phyloP scores from a whole-genome alignment of 2,888 invertebrate genomes.

The Belgica antarctica region DNA sequence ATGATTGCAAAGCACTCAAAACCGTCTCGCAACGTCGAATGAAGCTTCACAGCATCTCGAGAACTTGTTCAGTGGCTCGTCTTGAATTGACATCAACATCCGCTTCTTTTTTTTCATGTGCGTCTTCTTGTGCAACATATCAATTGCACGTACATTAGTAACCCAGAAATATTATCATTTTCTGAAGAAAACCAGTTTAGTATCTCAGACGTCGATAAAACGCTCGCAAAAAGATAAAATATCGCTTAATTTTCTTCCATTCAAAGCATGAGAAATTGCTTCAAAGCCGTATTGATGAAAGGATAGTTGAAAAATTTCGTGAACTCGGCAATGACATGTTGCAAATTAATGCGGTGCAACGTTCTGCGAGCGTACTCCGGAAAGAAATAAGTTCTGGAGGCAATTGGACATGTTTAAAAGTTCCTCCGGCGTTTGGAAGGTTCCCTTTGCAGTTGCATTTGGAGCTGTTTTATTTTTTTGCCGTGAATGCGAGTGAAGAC shows the following conservation, averaged over 20 bases:
- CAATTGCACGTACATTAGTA: background rate
- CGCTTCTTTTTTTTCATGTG: background rate
- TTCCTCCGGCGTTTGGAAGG: no score
- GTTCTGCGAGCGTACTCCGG: background rate
- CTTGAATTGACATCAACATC: background rate
- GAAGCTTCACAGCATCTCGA: no score
- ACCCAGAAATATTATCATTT: background rate
- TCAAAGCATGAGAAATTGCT: background rate
- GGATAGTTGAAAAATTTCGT: background rate
- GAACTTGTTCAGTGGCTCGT: no score
- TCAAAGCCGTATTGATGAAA: no score
- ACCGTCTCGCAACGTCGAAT: background rate
- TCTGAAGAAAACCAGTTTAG: conserved; percentile 2
- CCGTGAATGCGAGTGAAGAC: background rate
- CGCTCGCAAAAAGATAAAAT: background rate
- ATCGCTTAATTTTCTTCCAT: no score
- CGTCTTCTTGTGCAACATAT: background rate
- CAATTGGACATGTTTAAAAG: conserved; percentile 20
- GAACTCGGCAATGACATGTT: conserved; percentile 12
- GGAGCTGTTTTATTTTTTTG: no score
- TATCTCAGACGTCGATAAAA: conserved; percentile 1
- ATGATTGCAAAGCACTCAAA: no score
- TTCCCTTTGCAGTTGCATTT: no score
- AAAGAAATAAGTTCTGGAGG: conserved; percentile 31
- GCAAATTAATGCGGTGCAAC: conserved; percentile 20